Percentiles rank a stretch among this genome's conserved stretches.
Evolutionary conservation across 2,888 invertebrate species (phyloP).

Genomic region (Pachymerium ferrugineum): DNA sequence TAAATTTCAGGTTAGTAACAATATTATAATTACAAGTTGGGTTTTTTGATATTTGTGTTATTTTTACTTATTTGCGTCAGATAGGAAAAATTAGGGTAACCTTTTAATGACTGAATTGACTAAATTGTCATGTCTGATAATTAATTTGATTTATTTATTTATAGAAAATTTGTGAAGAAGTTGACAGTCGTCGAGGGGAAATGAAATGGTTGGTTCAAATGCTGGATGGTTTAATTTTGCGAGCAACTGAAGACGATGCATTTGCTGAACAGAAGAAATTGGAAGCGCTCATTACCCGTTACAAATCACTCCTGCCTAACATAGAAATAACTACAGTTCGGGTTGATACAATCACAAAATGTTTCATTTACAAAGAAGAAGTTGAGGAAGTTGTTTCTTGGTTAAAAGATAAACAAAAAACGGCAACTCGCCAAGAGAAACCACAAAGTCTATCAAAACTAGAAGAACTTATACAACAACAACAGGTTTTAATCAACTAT

Average conservation of each 20-base stretch:
- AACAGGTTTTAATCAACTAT: too few species aligned
- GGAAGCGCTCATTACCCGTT: slow-evolving; percentile 70
- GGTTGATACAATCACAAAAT: slow-evolving; percentile 85
- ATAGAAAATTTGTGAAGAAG: slow-evolving; percentile 82
- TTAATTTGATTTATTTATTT: slow-evolving; percentile 34
- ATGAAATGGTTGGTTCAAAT: slow-evolving; percentile 94
- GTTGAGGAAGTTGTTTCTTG: slow-evolving; percentile 66
- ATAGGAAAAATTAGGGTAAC: slow-evolving; percentile 11
- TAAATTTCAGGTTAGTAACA: slow-evolving; percentile 71
- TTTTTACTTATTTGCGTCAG: not conserved
- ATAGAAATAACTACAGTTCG: slow-evolving; percentile 89
- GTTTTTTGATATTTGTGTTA: too few species aligned
- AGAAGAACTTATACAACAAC: slow-evolving; percentile 68
- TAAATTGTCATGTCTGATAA: slow-evolving; percentile 26
- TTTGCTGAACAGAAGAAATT: slow-evolving; percentile 72
- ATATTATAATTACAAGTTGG: not conserved
- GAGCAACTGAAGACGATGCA: slow-evolving; percentile 74
- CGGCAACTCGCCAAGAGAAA: slow-evolving; percentile 59
- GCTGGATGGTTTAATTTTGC: slow-evolving; percentile 74
- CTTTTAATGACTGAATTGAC: slow-evolving; percentile 19
- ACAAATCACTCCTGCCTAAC: slow-evolving; percentile 79
- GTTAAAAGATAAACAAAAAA: slow-evolving; percentile 68
- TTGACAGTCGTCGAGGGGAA: slow-evolving; percentile 82
- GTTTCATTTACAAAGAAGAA: slow-evolving; percentile 84
- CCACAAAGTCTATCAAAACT: slow-evolving; percentile 69